Evolutionary conservation across 2,888 invertebrate species (phyloP), one percentile per base, ranked within the genome.

Genomic region (Heliconius cydno): DNA sequence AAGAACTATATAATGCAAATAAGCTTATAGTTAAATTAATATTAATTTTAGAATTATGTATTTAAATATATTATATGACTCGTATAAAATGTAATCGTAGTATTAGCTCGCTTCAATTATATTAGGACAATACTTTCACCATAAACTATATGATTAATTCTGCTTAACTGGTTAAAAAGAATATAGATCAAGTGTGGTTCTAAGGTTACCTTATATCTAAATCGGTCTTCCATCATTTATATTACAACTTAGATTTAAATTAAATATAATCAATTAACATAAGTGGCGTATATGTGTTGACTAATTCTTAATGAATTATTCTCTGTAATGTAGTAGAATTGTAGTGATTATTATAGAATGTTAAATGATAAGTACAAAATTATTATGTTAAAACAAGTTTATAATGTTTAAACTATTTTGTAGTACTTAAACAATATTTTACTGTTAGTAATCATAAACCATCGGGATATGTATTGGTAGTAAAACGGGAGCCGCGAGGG

Each of bases 211-310:
- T 41, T 68, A 13, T 41, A 68, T 41, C 15, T 38, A 46, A 70
- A 41, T 41, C 41, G 19, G 70, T 70, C 70, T 70, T 70, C 70
- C 70, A 70, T 41, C 41, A 70, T 9, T 46, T 70, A 15, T 70
- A 34, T 68, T 68, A n/a, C 38, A 68, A 13, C 2, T 38, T 38
- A 38, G n/a, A 38, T 25, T 68, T 52, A 52, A 68, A 68, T 6
- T 68, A 41, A 38, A 68, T n/a, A 13, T 68, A 25, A 67, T 34
- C 22, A 67, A 25, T 68, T 41, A 25, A 15, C 41, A 41, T 34
- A 67, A 22, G 34, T 67, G 19, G 12, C 67, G 3, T 41, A 70
- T 25, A 46, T 15, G 41, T 15, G 70, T 70, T 70, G 70, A 70
- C 41, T 70, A 70, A 41, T 70, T 70, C 15, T 70, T 70, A 70